A percentile compares a stretch with the other conserved stretches of the same genome.
Conservation (phyloP, 2,113 vertebrate species). For the Megaptera novaeangliae region DNA sequence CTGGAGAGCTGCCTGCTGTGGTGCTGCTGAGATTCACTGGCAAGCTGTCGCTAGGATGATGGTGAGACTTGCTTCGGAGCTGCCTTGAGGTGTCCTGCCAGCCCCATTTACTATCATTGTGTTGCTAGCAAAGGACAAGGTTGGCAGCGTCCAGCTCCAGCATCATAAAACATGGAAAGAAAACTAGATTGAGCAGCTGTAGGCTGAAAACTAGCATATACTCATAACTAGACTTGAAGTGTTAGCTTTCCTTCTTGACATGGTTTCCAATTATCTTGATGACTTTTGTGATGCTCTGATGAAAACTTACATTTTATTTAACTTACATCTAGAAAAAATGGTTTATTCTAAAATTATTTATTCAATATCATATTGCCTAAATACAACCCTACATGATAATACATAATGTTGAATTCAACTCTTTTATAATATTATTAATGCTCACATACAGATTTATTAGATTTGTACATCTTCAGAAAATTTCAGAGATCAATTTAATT, state of each 20-base stretch:
- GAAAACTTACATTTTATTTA: slow-evolving; percentile 18
- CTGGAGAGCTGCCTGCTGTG: not conserved
- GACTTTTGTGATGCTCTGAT: not conserved
- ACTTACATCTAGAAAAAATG: not conserved
- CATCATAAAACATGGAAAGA: not conserved
- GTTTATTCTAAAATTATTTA: not conserved
- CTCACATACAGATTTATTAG: not conserved
- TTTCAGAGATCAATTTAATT: not conserved
- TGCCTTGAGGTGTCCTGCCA: rapidly evolving
- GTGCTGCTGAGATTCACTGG: not conserved
- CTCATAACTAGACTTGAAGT: not conserved
- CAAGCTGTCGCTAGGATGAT: not conserved
- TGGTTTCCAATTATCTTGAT: not conserved
- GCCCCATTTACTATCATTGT: not conserved
- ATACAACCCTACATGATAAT: not conserved
- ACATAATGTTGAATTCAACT: not conserved
- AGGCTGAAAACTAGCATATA: not conserved
- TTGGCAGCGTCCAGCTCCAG: not conserved
- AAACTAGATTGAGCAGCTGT: not conserved
- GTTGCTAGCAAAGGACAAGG: not conserved
- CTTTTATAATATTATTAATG: not conserved
- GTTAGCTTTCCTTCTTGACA: not conserved
- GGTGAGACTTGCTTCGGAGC: not conserved
- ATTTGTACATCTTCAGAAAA: not conserved
- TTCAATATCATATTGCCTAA: not conserved